Evolutionary conservation across 2,888 invertebrate species (phyloP), one percentile per base, ranked within the genome.

Genomic region (Colletes collaris): DNA sequence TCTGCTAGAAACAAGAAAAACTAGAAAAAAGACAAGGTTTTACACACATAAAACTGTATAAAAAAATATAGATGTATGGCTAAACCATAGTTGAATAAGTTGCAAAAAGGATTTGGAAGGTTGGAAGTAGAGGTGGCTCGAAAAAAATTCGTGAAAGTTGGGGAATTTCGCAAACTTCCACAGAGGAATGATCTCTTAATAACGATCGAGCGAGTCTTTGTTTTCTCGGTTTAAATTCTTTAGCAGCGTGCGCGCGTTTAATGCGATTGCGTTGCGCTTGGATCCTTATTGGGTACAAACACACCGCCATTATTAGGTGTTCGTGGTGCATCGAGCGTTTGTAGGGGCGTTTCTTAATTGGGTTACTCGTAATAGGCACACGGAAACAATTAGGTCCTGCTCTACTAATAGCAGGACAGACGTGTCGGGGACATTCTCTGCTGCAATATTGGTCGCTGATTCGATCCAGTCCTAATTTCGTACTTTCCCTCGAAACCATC

Each of bases 261-360:
- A 58, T 58, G 37, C 35, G 19, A 37, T n/a, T 46, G 44, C 44
- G 7, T 46, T 7, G 44, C 10, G 19, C 53, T 16, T 7, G 6
- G 53, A 16, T 55, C 59, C 11, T 72, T 66, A 60, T 49, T 72
- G 19, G 46, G 3, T 49, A 56, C 35, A 40, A 62, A 49, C 13
- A 40, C 13, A 13, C 8, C 8, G 10, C 3, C 27, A 27, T 77
- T 78, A 77, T 77, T 58, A 53, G 65, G 52, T 66, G 58, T 63
- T 52, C 35, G 58, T 52, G 53, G 53, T 55, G 49, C 53, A 53
- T 40, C 37, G 35, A 49, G 59, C 79, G 66, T 78, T 78, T 72
- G 72, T 60, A 66, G 49, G 35, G 40, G 44, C 53, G 53, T 78
- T 79, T 78, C 72, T 79, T 79, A 78, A 79, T 78, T 79, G 52